Evolutionary conservation across 2,888 invertebrate genomes (phyloP), one percentile per base, ranked within the genome.

Genomic region (Graphium colonna): DNA sequence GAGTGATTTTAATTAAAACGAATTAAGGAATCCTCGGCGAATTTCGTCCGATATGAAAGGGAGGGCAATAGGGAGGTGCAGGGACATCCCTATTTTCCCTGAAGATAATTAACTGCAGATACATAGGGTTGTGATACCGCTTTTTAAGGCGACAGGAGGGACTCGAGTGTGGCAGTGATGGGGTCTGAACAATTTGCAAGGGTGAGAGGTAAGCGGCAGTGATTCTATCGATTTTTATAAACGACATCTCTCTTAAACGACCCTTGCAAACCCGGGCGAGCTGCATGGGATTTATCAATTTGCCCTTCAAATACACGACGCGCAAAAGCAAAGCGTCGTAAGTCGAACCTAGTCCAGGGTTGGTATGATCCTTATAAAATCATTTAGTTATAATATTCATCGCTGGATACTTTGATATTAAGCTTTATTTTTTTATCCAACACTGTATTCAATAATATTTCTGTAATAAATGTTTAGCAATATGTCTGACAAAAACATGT

Each of bases 91-190:
- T 77, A 78, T 62, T 75, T 77, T 82, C 85, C 80, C 73, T 75
- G 73, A 73, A 65, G 66, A 82, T 86, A 88, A 88, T 87, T 86
- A 81, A 81, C 86, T 85, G 83, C 85, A 86, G 78, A 79, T 79
- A 77, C 71, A 61, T 65, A 67, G 73, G 75, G 78, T 77, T 71
- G 71, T 82, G 81, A 80, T 77, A 75, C 78, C 74, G 79, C 77
- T 82, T 82, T 86, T 84, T 79, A 77, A 80, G 78, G 75, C 71
- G 69, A 69, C 71, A 75, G 77, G 56, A 68, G 69, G 68, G 64
- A 63, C 63, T 67, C 65, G 62, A 65, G 69, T 75, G 62, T 68
- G 73, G 66, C 71, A 51, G 56, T 69, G 75, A 77, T 81, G 78
- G 82, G 86, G 83, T 82, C 82, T 75, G 72, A 66, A 79, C 81